Conservation (phyloP, 2,797 vertebrate species). For the Sebastes dallii region DNA sequence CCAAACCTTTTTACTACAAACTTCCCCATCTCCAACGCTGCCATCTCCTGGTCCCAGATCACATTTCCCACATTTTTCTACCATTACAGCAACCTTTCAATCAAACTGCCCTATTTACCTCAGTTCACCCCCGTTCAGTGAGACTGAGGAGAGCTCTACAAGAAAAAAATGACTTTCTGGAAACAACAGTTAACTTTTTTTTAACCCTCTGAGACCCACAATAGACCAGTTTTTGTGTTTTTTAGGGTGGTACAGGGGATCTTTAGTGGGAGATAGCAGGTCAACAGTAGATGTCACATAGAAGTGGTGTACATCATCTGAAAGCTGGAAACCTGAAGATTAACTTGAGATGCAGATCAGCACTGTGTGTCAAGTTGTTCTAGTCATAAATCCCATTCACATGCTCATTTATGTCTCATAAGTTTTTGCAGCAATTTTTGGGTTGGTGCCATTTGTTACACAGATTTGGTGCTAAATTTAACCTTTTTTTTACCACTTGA, state of each 20-base stretch:
- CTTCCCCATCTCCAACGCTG: neutral
- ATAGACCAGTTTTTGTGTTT: rapidly evolving
- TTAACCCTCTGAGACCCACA: neutral
- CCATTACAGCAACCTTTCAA: neutral
- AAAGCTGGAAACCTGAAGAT: no score
- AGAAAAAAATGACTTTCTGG: neutral
- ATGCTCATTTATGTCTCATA: no score
- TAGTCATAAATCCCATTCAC: no score
- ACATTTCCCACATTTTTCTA: neutral
- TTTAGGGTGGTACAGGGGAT: rapidly evolving
- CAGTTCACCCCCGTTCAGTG: neutral
- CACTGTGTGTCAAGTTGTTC: no score
- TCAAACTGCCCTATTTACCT: neutral
- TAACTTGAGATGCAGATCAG: no score
- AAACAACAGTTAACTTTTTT: neutral
- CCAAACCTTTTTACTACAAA: rapidly evolving
- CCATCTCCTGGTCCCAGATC: slow-evolving; percentile 22
- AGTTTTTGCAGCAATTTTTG: no score
- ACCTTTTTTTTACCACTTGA: no score
- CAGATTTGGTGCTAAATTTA: no score
- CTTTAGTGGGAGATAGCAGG: rapidly evolving
- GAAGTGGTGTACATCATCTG: no score
- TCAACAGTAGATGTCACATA: no score
- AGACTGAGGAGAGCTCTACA: neutral
- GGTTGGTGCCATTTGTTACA: no score